Evolutionary conservation across 2,888 invertebrate genomes (phyloP), one percentile per base, ranked within the genome.

Genomic region (Arctia plantaginis): DNA sequence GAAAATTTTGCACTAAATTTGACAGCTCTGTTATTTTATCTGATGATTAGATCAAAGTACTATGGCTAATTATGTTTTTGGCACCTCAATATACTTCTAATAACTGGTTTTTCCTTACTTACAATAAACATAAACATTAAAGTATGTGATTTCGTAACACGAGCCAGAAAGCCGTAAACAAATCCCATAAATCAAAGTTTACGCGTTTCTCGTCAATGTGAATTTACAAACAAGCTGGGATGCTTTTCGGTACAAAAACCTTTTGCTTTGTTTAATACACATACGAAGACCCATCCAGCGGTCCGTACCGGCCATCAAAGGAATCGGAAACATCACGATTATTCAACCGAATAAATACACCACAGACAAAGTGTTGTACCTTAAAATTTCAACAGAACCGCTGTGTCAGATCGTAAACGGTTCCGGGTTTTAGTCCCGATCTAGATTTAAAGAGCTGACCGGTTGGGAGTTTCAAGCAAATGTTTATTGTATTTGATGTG

Each of bases 401-500:
- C 83, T 81, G 79, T 78, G 85, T 87, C 87, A 87, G 86, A 78
- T 79, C 82, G 81, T 87, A 86, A 87, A 85, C 81, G 82, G 85
- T 80, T 83, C 83, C 78, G 80, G 82, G 82, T 80, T 83, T 72
- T 80, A 84, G 78, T 81, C 77, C 80, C 80, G 80, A 81, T 86
- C 84, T 84, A 85, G 85, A 86, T 86, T 87, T 86, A 87, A 86
- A 86, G 86, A 85, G 85, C 82, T 86, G 86, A 85, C 82, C 86
- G 85, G 84, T 83, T 74, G 75, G 80, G 80, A 80, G 77, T 64
- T 79, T 82, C 80, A 85, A 85, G 81, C 87, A 86, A 87, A 86
- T 87, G 86, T 84, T 84, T 82, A 77, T 73, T 66, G 66, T 71
- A 66, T 51, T n/a, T 41, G 66, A 71, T 30, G 35, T 51, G 13